phyloP scores from a whole-genome alignment of 2,797 vertebrate genomes.

The Alexandromys oeconomus region DNA sequence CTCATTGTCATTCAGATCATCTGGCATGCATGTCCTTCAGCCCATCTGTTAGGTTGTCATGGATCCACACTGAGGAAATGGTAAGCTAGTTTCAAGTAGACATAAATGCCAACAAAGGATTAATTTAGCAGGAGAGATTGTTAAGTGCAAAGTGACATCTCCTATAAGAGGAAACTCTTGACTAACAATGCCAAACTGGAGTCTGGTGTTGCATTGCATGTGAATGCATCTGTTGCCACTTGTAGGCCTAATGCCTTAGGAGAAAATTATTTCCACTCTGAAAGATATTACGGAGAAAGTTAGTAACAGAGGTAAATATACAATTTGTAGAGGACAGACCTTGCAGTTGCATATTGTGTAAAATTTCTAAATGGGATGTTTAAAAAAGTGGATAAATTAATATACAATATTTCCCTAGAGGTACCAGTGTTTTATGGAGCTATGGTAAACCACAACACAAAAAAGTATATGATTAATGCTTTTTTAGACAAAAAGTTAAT shows the following conservation, averaged over 20 bases:
- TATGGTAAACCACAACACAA: background rate
- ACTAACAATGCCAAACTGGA: constrained; percentile 72
- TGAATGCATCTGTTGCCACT: constrained; percentile 77
- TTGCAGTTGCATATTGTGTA: background rate
- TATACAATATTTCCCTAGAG: background rate
- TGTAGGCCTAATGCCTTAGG: constrained; percentile 60
- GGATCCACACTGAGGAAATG: constrained; percentile 69
- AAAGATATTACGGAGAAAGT: constrained; percentile 59
- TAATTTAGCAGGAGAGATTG: constrained; percentile 80
- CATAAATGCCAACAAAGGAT: constrained; percentile 82
- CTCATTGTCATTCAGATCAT: constrained; percentile 73
- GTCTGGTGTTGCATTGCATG: constrained; percentile 62
- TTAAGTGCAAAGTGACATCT: constrained; percentile 76
- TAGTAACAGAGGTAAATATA: constrained; percentile 9
- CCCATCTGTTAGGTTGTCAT: constrained; percentile 82
- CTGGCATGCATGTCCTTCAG: constrained; percentile 70
- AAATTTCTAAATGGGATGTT: background rate
- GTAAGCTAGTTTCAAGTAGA: constrained; percentile 79
- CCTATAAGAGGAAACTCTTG: constrained; percentile 79
- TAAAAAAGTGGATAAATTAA: constrained; percentile 51
- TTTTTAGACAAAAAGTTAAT: background rate
- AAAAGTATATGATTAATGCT: background rate
- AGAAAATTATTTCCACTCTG: constrained; percentile 56
- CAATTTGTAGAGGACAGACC: background rate
- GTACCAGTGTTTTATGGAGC: background rate